Evolutionary conservation across 2,888 invertebrate genomes (phyloP).

Genomic region (Teleogryllus oceanicus): DNA sequence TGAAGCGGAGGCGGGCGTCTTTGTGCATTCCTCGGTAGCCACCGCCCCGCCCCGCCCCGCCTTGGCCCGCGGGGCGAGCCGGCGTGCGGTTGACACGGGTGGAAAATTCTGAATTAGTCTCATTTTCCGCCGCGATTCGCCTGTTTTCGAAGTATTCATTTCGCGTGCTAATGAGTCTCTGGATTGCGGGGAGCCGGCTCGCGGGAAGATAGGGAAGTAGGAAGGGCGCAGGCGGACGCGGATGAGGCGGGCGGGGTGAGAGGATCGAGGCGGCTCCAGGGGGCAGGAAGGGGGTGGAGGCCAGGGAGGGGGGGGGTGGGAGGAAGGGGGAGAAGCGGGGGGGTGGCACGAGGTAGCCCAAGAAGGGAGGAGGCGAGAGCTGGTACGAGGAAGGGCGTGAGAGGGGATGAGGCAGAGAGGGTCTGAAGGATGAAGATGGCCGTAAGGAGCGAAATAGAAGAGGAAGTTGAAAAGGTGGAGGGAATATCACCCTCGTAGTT

Average conservation of each 20-base stretch:
- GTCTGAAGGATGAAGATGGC: no score
- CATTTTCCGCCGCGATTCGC: background rate
- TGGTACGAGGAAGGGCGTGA: no score
- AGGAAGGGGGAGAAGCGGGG: no score
- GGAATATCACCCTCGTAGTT: no score
- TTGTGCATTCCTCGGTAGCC: background rate
- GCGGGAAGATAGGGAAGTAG: background rate
- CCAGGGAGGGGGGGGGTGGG: no score
- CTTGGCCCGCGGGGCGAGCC: background rate
- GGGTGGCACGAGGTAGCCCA: no score
- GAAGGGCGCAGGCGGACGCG: background rate
- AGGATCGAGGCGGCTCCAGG: no score
- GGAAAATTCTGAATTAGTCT: conserved; percentile 4
- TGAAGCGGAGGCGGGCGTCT: background rate
- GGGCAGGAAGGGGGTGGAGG: no score
- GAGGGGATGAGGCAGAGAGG: no score
- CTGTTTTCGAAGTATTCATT: background rate
- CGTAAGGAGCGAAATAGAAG: no score
- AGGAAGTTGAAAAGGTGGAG: no score
- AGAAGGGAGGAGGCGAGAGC: no score
- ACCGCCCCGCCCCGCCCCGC: background rate
- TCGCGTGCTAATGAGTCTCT: background rate
- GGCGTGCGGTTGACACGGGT: background rate
- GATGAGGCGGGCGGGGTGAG: background rate
- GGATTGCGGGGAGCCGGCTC: background rate